These are phyloP conservation scores for Rhinoderma darwinii DNA, from an alignment of 2,113 vertebrate genomes.

Conservation along the genomic window DNA sequence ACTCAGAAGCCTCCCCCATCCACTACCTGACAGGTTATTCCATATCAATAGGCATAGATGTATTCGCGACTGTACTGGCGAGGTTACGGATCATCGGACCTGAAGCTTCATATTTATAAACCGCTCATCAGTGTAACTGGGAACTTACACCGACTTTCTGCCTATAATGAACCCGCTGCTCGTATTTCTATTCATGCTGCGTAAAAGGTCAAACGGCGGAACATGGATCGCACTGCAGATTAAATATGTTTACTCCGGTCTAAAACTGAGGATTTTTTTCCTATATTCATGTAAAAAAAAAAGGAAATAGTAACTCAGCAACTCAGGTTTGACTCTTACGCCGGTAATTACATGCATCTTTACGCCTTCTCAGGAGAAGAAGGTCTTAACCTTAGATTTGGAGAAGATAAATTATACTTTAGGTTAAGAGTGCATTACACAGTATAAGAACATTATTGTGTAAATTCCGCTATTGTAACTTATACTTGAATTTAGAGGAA, in stretches of 20 bases:
- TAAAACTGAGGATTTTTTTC: not conserved
- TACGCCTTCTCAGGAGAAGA: not conserved
- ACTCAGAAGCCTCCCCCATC: not conserved
- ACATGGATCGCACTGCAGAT: not conserved
- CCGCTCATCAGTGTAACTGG: conserved; percentile 8
- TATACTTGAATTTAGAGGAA: too few relatives aligned
- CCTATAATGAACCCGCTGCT: conserved; percentile 12
- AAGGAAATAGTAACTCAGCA: not conserved
- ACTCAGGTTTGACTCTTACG: too few relatives aligned
- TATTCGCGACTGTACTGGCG: not conserved
- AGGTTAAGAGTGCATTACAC: too few relatives aligned
- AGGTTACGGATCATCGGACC: conserved; percentile 33
- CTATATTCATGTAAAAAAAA: not conserved
- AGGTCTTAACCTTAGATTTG: not conserved
- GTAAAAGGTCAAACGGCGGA: conserved; percentile 43
- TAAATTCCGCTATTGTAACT: too few relatives aligned
- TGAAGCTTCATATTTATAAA: conserved; percentile 35
- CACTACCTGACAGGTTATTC: not conserved
- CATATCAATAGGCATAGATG: not conserved
- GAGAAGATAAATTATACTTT: not conserved
- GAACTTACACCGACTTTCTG: not conserved
- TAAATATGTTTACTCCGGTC: not conserved
- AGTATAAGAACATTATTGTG: too few relatives aligned
- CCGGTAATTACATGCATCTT: not conserved
- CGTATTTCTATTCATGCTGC: conserved; percentile 8